These are phyloP conservation scores for Triplophysa dalaica DNA, from an alignment of 2,113 vertebrate genomes.

Conservation along the genomic window DNA sequence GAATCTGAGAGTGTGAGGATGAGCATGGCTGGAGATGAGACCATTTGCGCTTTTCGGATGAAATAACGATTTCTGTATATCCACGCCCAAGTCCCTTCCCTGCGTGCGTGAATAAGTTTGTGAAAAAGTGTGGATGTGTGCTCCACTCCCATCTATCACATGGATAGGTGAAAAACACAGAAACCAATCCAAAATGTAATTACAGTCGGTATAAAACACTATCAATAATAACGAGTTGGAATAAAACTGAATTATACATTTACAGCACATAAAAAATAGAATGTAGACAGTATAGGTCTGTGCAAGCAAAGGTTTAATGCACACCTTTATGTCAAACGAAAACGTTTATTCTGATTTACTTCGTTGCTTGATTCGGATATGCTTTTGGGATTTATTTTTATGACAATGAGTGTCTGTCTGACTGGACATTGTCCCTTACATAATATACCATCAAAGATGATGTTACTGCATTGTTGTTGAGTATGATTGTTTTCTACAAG, in stretches of 20 bases:
- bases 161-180: neutral
- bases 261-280: too few relatives aligned
- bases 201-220: too few relatives aligned
- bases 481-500: neutral
- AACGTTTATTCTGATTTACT: too few relatives aligned
- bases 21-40: neutral
- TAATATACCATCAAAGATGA: neutral
- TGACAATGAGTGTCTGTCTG: too few relatives aligned
- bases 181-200: neutral
- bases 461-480: neutral
- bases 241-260: too few relatives aligned
- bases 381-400: too few relatives aligned
- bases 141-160: neutral
- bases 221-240: too few relatives aligned
- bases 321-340: too few relatives aligned
- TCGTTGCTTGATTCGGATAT: too few relatives aligned
- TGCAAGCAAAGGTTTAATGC: too few relatives aligned
- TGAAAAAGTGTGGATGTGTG: neutral
- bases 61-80: neutral
- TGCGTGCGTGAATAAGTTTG: neutral
- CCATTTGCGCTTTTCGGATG: neutral
- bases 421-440: too few relatives aligned
- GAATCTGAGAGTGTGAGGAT: slow-evolving; percentile 5
- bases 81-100: neutral
- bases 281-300: too few relatives aligned